Evolutionary conservation across 1,140 invertebrate genomes (phyloP), one percentile per base, ranked within the genome.

Genomic region (Goniozus legneri): DNA sequence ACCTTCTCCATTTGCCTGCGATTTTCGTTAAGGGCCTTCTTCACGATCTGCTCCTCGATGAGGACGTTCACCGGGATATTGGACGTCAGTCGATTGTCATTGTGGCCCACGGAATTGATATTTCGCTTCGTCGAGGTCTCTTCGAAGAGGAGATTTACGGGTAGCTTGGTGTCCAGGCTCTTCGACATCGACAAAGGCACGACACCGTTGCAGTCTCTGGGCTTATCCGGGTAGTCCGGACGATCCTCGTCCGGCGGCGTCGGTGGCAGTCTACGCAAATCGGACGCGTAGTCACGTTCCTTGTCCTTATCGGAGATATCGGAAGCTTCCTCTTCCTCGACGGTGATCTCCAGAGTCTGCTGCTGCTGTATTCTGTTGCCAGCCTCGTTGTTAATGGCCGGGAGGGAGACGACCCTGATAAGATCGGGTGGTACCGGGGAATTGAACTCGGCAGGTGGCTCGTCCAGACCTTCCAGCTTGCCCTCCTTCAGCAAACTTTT

Each of bases 351-450:
- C n/a, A n/a, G n/a, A n/a, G n/a, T n/a, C n/a, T n/a, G n/a, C n/a
- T n/a, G n/a, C 31, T 65, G 31, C 30, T 64, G 58, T 3, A 55
- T 60, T 3, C 62, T 58, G 27, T 52, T 59, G 2, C 36, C 39
- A 4, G 52, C 16, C 1, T 79, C 76, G 36, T 84, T 80, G 15
- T 76, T 77, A 7, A 84, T 73, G 44, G 73, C 80, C 6, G 84
- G 84, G 35, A 86, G 63, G 0, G 85, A 86, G 15, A 86, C 79
- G 2, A 86, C 84, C 44, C 84, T 72, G 16, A 85, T 79, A 48
- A 87, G 75, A 32, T 79, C 78, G 0, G 84, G 83, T 15, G 82
- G 81, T 1, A 75, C 60, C 2, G 76, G 67, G 1, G 80, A 68
- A 2, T 69, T 61, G 49, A 80, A 80, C 24, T 78, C 76, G 2